phyloP scores from a whole-genome alignment of 2,113 vertebrate species.

The Melanerpes formicivorus region DNA sequence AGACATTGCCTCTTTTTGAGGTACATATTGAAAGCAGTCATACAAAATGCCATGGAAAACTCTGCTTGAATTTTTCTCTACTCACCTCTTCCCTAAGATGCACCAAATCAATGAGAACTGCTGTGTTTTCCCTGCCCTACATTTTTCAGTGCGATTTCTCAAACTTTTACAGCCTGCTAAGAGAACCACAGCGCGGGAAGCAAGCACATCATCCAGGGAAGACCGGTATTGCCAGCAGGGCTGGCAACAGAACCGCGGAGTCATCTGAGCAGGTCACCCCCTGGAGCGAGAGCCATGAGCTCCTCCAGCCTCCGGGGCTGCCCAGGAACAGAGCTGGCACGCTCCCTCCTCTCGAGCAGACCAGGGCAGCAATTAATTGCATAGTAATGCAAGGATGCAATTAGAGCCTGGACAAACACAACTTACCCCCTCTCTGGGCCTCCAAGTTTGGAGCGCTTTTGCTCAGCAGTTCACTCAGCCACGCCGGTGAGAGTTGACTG shows the following conservation, averaged over 20 bases:
- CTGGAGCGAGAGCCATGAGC: neutral
- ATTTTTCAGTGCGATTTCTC: neutral
- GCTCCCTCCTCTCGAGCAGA: neutral
- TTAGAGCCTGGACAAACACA: constrained; percentile 44
- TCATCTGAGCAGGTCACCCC: constrained; percentile 15
- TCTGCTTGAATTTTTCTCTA: neutral
- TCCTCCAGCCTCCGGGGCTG: constrained; percentile 25
- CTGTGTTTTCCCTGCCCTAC: neutral
- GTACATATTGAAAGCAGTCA: neutral
- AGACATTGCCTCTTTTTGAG: constrained; percentile 39
- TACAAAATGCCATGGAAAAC: constrained; percentile 7
- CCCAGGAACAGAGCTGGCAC: constrained; percentile 25
- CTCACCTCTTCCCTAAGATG: neutral
- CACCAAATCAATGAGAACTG: neutral
- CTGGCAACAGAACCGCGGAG: neutral
- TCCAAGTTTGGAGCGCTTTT: constrained; percentile 33
- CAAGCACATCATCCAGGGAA: neutral
- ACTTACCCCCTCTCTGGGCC: neutral
- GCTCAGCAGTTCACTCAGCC: neutral
- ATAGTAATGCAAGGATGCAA: constrained; percentile 53
- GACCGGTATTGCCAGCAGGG: neutral
- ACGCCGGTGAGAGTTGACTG: neutral
- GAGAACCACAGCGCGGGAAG: neutral
- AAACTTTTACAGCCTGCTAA: constrained; percentile 12
- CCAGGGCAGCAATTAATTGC: constrained; percentile 59